These are phyloP conservation scores for Orthosia cruda DNA, from an alignment of 2,888 invertebrate genomes.

Conservation along the genomic window DNA sequence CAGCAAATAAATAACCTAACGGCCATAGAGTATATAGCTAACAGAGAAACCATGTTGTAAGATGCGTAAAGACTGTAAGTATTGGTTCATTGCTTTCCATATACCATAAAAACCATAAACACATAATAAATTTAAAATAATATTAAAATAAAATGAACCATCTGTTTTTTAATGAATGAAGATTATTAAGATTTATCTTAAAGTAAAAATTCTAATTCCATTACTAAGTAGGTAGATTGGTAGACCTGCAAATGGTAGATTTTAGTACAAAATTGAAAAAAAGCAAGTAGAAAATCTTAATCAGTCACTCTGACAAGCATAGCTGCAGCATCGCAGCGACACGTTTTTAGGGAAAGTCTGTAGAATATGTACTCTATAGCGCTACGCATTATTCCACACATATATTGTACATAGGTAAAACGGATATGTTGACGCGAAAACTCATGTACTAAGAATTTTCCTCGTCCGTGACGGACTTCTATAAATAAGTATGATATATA, in stretches of 20 bases:
- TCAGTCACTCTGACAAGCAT: neutral
- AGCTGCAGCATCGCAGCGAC: neutral
- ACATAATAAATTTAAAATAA: no score
- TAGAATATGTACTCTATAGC: neutral
- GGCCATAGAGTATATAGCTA: conserved; percentile 6
- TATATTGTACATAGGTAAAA: conserved; percentile 22
- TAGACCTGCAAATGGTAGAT: no score
- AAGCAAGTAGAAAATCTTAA: neutral
- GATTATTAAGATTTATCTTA: no score
- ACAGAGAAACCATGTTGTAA: neutral
- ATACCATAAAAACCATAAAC: no score
- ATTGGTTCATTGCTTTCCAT: no score
- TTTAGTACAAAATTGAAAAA: no score
- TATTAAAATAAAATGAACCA: no score
- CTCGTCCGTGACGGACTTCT: conserved; percentile 70
- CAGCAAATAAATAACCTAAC: conserved; percentile 28
- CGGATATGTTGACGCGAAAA: conserved; percentile 59
- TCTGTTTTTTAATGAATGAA: no score
- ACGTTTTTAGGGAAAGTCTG: no score
- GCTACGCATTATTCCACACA: conserved; percentile 27
- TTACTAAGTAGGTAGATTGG: no score
- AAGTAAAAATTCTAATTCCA: no score
- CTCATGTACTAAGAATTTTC: conserved; percentile 65
- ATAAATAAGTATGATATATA: conserved; percentile 74
- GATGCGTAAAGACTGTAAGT: no score